phyloP scores from a whole-genome alignment of 2,888 invertebrate genomes.

The Sacculina carcini region DNA sequence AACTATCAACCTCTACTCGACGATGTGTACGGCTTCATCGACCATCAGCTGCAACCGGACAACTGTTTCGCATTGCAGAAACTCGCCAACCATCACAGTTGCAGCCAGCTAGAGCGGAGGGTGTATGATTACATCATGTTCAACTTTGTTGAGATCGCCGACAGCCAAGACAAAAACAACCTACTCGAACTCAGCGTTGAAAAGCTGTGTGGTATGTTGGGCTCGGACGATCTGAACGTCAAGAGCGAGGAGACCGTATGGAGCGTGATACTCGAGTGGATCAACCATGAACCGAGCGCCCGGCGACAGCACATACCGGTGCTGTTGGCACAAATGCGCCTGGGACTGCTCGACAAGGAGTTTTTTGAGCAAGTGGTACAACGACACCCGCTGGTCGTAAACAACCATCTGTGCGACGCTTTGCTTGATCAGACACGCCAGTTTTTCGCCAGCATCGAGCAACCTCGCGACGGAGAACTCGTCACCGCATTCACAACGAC shows the following conservation, averaged over 20 bases:
- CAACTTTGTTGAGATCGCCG: slow-evolving; percentile 41
- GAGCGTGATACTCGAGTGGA: slow-evolving; percentile 65
- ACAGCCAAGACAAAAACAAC: slow-evolving; percentile 34
- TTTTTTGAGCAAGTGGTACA: slow-evolving; percentile 60
- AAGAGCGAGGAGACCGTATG: slow-evolving; percentile 65
- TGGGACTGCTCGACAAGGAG: slow-evolving; percentile 59
- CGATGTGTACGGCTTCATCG: slow-evolving; percentile 49
- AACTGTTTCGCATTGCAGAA: slow-evolving; percentile 62
- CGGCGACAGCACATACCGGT: slow-evolving; percentile 47
- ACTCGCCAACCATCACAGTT: slow-evolving; percentile 36
- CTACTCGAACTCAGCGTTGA: slow-evolving; percentile 40
- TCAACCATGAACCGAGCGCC: slow-evolving; percentile 42
- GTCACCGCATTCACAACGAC: too few species aligned
- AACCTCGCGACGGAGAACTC: slow-evolving; percentile 48
- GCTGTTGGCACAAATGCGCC: slow-evolving; percentile 48
- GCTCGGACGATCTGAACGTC: slow-evolving; percentile 54
- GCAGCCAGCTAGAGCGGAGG: slow-evolving; percentile 36
- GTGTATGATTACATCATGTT: slow-evolving; percentile 42
- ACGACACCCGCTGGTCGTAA: slow-evolving; percentile 56
- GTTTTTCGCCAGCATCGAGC: slow-evolving; percentile 72
- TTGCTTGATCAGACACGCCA: slow-evolving; percentile 70
- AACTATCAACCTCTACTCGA: slow-evolving; percentile 54
- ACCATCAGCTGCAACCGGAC: slow-evolving; percentile 35
- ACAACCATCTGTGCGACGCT: slow-evolving; percentile 55
- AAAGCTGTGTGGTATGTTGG: slow-evolving; percentile 46